These are phyloP conservation scores for Drosophila emarginata DNA, from an alignment of 2,888 invertebrate species.

Conservation along the genomic window DNA sequence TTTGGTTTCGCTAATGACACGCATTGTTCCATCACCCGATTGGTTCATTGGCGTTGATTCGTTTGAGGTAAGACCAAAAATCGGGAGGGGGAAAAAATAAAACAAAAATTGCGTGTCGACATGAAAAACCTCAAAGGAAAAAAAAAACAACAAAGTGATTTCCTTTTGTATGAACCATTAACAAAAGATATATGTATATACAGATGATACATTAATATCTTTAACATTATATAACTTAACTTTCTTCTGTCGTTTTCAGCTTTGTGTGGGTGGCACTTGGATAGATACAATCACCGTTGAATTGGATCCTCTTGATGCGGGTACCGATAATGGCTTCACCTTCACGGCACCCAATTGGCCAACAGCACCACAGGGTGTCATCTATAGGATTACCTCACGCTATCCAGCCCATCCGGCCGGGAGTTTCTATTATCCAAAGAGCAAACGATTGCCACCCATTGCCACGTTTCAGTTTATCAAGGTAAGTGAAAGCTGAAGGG, in stretches of 20 bases:
- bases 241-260: constrained; percentile 64
- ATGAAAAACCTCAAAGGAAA: not conserved
- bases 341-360: constrained; percentile 99
- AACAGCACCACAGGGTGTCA: constrained; percentile 93
- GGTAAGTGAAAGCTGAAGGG: constrained; percentile 83
- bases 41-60: constrained; percentile 97
- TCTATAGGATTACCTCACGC: constrained; percentile 93
- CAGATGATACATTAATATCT: too few species aligned
- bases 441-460: constrained; percentile 93
- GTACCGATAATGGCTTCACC: constrained; percentile 97
- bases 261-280: constrained; percentile 96
- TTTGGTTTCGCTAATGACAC: constrained; percentile 93
- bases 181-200: too few species aligned
- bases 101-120: constrained; percentile 5
- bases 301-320: constrained; percentile 95
- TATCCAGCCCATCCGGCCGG: constrained; percentile 96
- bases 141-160: not conserved
- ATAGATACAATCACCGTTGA: constrained; percentile 94
- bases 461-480: constrained; percentile 96
- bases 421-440: constrained; percentile 96
- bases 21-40: constrained; percentile 96
- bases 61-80: constrained; percentile 83
- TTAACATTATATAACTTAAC: not conserved
- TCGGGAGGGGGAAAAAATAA: not conserved
- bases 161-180: too few species aligned